These are phyloP conservation scores for Istiophorus platypterus DNA, from an alignment of 2,113 vertebrate species.

Conservation along the genomic window DNA sequence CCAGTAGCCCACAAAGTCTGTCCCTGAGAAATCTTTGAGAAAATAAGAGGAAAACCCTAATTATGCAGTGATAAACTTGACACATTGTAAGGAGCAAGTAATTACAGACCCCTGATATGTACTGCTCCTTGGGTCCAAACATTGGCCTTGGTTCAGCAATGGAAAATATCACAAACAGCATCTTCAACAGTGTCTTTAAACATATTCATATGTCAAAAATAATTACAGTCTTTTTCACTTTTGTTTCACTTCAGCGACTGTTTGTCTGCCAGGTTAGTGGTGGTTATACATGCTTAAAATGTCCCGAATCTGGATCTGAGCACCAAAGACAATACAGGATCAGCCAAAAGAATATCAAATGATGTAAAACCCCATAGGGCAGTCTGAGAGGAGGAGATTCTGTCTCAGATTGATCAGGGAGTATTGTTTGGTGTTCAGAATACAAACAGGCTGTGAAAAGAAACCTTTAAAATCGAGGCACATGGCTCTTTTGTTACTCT, in stretches of 20 bases:
- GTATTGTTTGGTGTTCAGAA: slow-evolving; percentile 72
- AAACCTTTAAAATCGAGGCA: slow-evolving; percentile 25
- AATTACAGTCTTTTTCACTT: slow-evolving; percentile 75
- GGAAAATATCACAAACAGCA: slow-evolving; percentile 75
- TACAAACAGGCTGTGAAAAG: slow-evolving; percentile 54
- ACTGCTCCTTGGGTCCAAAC: slow-evolving; percentile 76
- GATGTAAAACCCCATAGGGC: slow-evolving; percentile 58
- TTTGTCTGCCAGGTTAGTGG: slow-evolving; percentile 68
- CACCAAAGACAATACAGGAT: slow-evolving; percentile 64
- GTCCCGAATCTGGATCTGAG: slow-evolving; percentile 61
- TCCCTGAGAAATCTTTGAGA: slow-evolving; percentile 78
- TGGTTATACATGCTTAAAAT: slow-evolving; percentile 59
- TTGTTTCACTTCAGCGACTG: slow-evolving; percentile 48
- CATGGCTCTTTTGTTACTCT: slow-evolving; percentile 8
- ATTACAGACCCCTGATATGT: slow-evolving; percentile 76
- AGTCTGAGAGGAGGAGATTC: slow-evolving; percentile 79
- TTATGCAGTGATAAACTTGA: slow-evolving; percentile 74
- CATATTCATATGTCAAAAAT: slow-evolving; percentile 79
- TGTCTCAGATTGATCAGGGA: slow-evolving; percentile 73
- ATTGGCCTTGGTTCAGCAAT: slow-evolving; percentile 68
- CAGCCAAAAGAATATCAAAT: slow-evolving; percentile 59
- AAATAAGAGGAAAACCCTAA: slow-evolving; percentile 59
- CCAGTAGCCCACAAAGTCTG: slow-evolving; percentile 75
- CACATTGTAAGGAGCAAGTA: slow-evolving; percentile 68
- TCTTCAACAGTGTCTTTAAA: slow-evolving; percentile 85